Percentiles rank a stretch among this genome's conserved stretches.
phyloP scores from a whole-genome alignment of 2,888 invertebrate genomes.

The Hemaris fuciformis region DNA sequence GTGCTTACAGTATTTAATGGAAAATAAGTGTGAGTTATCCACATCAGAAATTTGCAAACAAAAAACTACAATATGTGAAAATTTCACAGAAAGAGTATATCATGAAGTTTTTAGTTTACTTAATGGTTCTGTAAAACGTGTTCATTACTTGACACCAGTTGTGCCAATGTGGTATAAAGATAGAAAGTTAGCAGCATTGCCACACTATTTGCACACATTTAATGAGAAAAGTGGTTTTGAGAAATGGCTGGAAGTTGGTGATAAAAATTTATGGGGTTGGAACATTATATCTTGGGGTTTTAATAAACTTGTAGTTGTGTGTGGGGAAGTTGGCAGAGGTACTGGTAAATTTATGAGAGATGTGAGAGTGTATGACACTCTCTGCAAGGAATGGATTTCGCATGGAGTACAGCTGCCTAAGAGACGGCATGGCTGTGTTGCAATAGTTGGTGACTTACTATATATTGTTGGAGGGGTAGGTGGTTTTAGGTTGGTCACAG shows the following conservation, averaged over 20 bases:
- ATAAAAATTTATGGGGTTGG: conserved; percentile 72
- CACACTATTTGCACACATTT: conserved; percentile 56
- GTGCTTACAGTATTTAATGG: conserved; percentile 44
- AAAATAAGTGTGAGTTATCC: conserved; percentile 31
- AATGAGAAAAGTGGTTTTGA: conserved; percentile 46
- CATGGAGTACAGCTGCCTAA: conserved; percentile 60
- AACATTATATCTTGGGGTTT: conserved; percentile 59
- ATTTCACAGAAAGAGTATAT: conserved; percentile 57
- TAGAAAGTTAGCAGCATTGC: conserved; percentile 37
- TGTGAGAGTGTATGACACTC: conserved; percentile 62
- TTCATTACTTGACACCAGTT: conserved; percentile 41
- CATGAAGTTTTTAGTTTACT: conserved; percentile 50
- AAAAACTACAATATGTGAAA: conserved; percentile 39
- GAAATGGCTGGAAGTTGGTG: conserved; percentile 60
- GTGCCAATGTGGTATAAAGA: conserved; percentile 55
- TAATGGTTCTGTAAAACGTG: conserved; percentile 44
- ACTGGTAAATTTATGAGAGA: conserved; percentile 60
- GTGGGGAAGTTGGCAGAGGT: conserved; percentile 67
- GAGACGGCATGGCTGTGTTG: conserved; percentile 60
- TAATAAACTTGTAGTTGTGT: conserved; percentile 56
- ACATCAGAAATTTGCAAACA: conserved; percentile 30
- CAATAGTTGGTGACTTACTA: conserved; percentile 51
- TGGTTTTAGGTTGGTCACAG: conserved; percentile 62
- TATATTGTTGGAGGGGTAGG: conserved; percentile 70
- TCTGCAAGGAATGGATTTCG: conserved; percentile 55